Base-by-base conservation (phyloP, 2,113 vertebrate genomes). In the Corydoras sp. region DNA sequence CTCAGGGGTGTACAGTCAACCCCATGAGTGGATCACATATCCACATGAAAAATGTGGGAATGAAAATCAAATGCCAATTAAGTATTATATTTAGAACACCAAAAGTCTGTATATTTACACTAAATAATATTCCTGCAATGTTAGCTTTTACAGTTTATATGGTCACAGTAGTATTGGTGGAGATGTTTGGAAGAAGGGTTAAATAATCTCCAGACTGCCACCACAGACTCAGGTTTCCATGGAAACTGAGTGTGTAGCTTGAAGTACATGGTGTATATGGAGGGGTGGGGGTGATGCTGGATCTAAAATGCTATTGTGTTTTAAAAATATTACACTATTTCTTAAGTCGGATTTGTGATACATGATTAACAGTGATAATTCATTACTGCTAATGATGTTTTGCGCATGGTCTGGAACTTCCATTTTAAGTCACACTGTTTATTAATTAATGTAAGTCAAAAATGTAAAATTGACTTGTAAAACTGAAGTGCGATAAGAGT, bases 191-290 rank as follows among this genome's bases (percentile, higher is more conserved):
- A 10, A 66, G 29, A 71, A 55, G 74, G 63, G 78, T 63, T 76
- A 74, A 73, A 73, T 43, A 51, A 65, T 60, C 65, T 66, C 30
- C 50, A 75, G 62, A 15, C 50, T 56, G 73, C 56, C 62, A 76
- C 78, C 30, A 54, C 31, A 68, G 74, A 69, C 7, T 18, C 15
- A 48, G 51, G 81, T 80, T 78, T 68, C 81, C 71, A 78, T 76
- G 65, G 76, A 71, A 68, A 82, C 78, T 49, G 43, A n/a, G 64
- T 66, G n/a, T 67, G 75, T 58, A 54, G 48, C 18, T 68, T 75
- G 10, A 69, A 75, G 29, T 63, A 68, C 58, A 31, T 50, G 60
- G 48, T 53, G 50, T 71, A 43, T 65, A 24, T 66, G 58, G 63
- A 24, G 62, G 62, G 71, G 61, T 14, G 30, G 59, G 24, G 65